Base-by-base conservation (phyloP, 2,888 invertebrate genomes). In the Aphidius colemani region DNA sequence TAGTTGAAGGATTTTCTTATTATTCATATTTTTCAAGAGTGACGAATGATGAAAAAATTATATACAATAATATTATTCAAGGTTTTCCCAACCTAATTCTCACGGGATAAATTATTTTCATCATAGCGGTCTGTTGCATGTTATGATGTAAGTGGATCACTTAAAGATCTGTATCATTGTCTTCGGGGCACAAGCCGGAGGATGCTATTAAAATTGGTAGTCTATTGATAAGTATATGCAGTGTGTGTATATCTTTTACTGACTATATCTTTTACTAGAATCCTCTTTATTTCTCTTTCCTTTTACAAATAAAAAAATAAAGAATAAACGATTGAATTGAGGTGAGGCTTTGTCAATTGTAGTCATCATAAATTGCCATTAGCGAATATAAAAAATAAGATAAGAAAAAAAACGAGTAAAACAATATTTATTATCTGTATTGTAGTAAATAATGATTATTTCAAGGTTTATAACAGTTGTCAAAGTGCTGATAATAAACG, bases 131-230 rank as follows among this genome's bases (percentile, higher is more conserved):
- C 43, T 55, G 59, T 56, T 55, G 66, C 45, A 39, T 61, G 57
- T 59, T 63, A 60, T 67, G 64, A 67, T 63, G 64, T 67, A 67
- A 67, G 66, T 66, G 66, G 67, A 67, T 69, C 66, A 62, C 59
- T 57, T 41, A 59, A 59, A 66, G 67, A 67, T 63, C 50, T 63
- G 64, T 67, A 59, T 65, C 61, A 46, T 9, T 18, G 30, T 51
- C 7, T 13, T 45, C 8, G 3, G 4, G 8, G 45, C 45, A 45
- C 3, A 45, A 7, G 45, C 8, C 7, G 3, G 11, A 11, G 7
- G 48, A 48, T 48, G 10, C 11, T 4, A 11, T 7, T 48, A 13
- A 48, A 48, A 7, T 48, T 18, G 13, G 13, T 18, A 18, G 13
- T 18, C 13, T 18, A 18, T 18, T 48, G 48, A 48, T 13, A 13